Conservation (phyloP, 2,888 invertebrate species). For the Protodeltote pygarga region DNA sequence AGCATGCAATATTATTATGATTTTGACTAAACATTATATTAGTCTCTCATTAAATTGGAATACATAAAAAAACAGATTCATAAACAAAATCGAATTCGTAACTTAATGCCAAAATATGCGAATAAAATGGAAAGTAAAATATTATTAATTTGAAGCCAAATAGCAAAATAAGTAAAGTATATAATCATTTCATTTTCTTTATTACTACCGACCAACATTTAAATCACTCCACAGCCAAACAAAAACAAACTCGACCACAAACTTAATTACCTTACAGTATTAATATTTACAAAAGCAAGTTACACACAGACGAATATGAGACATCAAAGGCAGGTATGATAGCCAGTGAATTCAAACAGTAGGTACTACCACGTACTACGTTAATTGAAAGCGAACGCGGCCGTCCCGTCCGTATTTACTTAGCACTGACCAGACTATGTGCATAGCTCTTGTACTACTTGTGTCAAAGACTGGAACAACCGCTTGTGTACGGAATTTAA, state of each 20-base stretch:
- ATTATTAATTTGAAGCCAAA: no score
- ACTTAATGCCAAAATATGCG: no score
- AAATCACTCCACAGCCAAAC: neutral
- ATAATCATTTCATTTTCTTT: no score
- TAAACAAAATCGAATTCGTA: no score
- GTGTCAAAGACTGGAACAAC: constrained; percentile 67
- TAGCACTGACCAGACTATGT: constrained; percentile 74
- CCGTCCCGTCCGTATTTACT: constrained; percentile 67
- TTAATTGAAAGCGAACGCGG: constrained; percentile 81
- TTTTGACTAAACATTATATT: no score
- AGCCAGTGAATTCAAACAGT: constrained; percentile 74
- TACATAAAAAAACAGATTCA: no score
- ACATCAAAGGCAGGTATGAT: constrained; percentile 78
- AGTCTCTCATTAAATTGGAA: no score
- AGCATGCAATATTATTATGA: no score
- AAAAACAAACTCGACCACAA: constrained; percentile 24
- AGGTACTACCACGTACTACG: constrained; percentile 36
- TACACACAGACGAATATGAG: constrained; percentile 66
- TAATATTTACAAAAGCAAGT: constrained; percentile 58
- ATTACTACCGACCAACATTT: constrained; percentile 5
- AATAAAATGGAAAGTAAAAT: no score
- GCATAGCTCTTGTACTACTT: constrained; percentile 71
- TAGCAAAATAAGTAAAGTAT: no score
- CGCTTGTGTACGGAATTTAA: constrained; percentile 26
- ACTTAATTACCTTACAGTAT: constrained; percentile 42